Evolutionary conservation across 2,888 invertebrate genomes (phyloP).

Genomic region (Lapara coniferarum): DNA sequence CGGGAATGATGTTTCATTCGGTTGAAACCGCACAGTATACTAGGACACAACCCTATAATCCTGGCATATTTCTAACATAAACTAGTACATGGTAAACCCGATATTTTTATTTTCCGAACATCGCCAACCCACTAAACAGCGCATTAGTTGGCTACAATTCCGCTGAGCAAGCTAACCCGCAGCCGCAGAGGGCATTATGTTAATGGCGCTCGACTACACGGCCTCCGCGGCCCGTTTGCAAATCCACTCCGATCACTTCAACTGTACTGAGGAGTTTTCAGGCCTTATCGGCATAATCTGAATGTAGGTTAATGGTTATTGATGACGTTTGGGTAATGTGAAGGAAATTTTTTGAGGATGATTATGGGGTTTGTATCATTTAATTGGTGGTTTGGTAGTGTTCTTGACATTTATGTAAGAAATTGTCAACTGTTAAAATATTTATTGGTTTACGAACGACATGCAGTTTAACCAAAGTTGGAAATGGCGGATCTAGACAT

Average conservation of each 20-base stretch:
- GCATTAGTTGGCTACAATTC: conserved; percentile 33
- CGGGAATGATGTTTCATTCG: too few relatives aligned
- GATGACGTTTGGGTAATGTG: neutral
- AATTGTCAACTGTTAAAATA: too few relatives aligned
- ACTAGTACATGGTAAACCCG: too few relatives aligned
- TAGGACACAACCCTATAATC: too few relatives aligned
- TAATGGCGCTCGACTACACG: conserved; percentile 32
- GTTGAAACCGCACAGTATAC: too few relatives aligned
- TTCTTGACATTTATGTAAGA: too few relatives aligned
- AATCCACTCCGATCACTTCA: conserved; percentile 19
- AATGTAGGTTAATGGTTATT: neutral
- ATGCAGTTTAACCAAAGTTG: too few relatives aligned
- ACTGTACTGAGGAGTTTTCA: conserved; percentile 5
- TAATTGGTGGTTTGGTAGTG: too few relatives aligned
- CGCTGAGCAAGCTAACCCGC: conserved; percentile 31
- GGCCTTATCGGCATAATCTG: neutral
- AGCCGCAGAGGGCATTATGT: conserved; percentile 37
- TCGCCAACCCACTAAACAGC: conserved; percentile 3
- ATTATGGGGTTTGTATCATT: too few relatives aligned
- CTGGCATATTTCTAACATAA: too few relatives aligned
- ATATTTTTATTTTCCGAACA: neutral
- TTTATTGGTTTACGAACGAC: too few relatives aligned
- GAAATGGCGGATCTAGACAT: too few relatives aligned
- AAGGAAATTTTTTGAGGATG: neutral
- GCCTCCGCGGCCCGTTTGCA: conserved; percentile 16